Evolutionary conservation across 2,113 vertebrate genomes (phyloP), one percentile per base, ranked within the genome.

Genomic region (Ictidomys tridecemlineatus): DNA sequence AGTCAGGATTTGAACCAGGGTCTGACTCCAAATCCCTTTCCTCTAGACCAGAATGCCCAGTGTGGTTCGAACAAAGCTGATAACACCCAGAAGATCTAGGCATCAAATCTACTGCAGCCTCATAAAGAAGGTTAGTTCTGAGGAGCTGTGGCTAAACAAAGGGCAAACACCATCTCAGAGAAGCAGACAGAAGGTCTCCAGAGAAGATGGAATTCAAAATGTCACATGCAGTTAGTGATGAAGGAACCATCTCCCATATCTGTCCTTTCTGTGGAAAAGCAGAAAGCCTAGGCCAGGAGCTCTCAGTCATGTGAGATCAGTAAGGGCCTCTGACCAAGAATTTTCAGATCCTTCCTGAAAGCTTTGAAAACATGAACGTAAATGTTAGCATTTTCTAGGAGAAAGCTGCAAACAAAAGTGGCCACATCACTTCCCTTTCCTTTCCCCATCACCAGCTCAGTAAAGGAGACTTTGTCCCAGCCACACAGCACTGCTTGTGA

Each of bases 371-470:
- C 63, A 72, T 24, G 24, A 89, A 56, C 24, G 18, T 84, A 73
- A 73, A 34, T 16, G 37, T 63, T 16, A 91, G 82, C 67, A 69
- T 87, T 56, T 56, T 37, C n/a, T 26, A 58, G 26, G 76, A 80
- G 89, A 90, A 93, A 91, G 32, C 72, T 76, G 13, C 76, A 32
- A 87, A 65, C 85, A 39, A 53, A 95, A 85, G 58, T 72, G 94
- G 83, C 70, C 72, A 72, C 58, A 77, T 85, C 45, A 80, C 89
- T 70, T 91, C 65, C 77, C 67, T 89, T 87, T 78, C 45, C 37
- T 79, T 32, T 88, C 77, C 76, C 79, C 34, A 69, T 28, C 67
- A 58, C n/a, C 24, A 82, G 82, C 58, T 87, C 91, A 58, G 76
- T 48, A 73, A 89, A 89, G 76, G 53, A 89, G 93, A 92, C 16